A percentile compares a stretch with the other conserved stretches of the same genome.
phyloP scores from a whole-genome alignment of 2,888 invertebrate species.

The Polyploca ridens region DNA sequence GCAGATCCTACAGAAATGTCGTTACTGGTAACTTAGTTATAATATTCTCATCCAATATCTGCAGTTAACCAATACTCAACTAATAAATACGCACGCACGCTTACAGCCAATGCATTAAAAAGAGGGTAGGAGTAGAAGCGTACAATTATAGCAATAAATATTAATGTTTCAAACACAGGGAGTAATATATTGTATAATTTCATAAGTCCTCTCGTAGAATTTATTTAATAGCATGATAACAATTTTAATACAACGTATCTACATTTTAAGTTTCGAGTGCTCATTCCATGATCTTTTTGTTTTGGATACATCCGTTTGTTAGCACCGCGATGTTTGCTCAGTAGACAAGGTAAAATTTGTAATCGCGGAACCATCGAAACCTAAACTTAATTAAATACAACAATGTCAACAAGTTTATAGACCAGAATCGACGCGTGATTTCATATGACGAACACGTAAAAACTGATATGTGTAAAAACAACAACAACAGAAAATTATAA shows the following conservation, averaged over 20 bases:
- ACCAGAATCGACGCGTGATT: slow-evolving; percentile 54
- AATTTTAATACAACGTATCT: slow-evolving; percentile 9
- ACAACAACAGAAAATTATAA: slow-evolving; percentile 50
- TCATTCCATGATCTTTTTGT: not conserved
- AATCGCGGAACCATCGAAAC: slow-evolving; percentile 39
- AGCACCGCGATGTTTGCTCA: slow-evolving; percentile 33
- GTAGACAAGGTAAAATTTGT: slow-evolving; percentile 35
- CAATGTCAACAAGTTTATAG: slow-evolving; percentile 49
- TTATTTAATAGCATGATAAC: slow-evolving; percentile 6
- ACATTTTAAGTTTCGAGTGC: slow-evolving; percentile 7
- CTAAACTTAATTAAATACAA: slow-evolving; percentile 52
- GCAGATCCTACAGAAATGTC: slow-evolving; percentile 9
- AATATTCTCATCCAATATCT: not conserved
- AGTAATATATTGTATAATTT: slow-evolving; percentile 2
- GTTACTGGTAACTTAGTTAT: slow-evolving; percentile 17
- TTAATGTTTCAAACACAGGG: not conserved
- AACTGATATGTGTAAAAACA: slow-evolving; percentile 63
- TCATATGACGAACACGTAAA: slow-evolving; percentile 48
- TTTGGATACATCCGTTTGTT: slow-evolving; percentile 15
- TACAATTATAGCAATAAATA: slow-evolving; percentile 7
- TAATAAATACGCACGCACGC: slow-evolving; percentile 11
- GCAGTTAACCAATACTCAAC: slow-evolving; percentile 8
- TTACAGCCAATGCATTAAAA: slow-evolving; percentile 3
- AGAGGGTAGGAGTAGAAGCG: not conserved
- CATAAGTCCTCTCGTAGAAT: slow-evolving; percentile 6